These are phyloP conservation scores for Esox niger DNA, from an alignment of 2,113 vertebrate species.

Conservation along the genomic window DNA sequence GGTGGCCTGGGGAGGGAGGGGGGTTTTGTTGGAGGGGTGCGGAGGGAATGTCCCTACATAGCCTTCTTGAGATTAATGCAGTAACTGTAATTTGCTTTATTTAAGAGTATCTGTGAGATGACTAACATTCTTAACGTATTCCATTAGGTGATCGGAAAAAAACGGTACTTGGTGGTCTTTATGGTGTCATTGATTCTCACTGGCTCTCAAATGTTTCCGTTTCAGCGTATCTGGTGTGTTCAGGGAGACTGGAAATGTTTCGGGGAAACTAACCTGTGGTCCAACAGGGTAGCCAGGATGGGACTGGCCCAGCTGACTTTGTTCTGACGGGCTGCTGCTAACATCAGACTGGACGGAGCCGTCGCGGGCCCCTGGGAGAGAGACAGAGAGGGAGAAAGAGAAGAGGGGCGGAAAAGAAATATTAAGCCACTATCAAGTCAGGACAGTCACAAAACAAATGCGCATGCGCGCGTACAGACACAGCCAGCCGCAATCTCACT, in stretches of 20 bases:
- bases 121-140: too few species aligned
- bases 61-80: too few species aligned
- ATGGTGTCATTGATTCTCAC: too few species aligned
- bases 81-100: too few species aligned
- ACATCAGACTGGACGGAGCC: conserved; percentile 79
- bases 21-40: conserved; percentile 11
- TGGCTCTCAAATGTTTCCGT: too few species aligned
- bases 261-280: conserved; percentile 81
- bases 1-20: conserved; percentile 33
- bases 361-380: conserved; percentile 59
- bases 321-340: conserved; percentile 83
- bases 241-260: not conserved
- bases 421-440: conserved; percentile 23
- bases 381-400: conserved; percentile 16
- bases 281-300: conserved; percentile 87
- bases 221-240: too few species aligned
- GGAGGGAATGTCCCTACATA: not conserved
- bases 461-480: conserved; percentile 48
- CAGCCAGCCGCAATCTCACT: conserved; percentile 57
- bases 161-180: too few species aligned
- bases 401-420: conserved; percentile 19
- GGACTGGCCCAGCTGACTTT: conserved; percentile 81
- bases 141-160: too few species aligned
- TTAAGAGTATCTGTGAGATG: too few species aligned
- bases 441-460: conserved; percentile 29